Conservation (phyloP, 2,113 vertebrate species). For the Macrotis lagotis region DNA sequence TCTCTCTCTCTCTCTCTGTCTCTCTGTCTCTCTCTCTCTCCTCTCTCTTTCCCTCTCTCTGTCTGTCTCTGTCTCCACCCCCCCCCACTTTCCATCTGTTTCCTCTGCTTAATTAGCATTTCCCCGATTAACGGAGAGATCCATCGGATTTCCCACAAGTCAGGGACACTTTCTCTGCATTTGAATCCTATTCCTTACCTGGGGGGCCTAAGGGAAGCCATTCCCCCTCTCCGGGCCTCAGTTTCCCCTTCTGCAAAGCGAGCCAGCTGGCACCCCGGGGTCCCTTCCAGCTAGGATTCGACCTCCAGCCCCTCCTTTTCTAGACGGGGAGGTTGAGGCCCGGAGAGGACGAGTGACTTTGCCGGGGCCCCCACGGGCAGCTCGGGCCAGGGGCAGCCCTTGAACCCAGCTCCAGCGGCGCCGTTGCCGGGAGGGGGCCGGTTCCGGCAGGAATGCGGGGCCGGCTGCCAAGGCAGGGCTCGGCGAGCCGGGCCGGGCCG, state of each 20-base stretch:
- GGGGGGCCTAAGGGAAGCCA: too few species aligned
- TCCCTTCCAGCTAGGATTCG: too few species aligned
- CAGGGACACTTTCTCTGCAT: background rate
- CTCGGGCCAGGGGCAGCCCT: background rate
- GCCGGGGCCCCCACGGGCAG: background rate
- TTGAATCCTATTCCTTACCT: background rate
- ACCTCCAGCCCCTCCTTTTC: background rate
- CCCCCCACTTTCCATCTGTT: too few species aligned
- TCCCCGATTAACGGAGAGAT: background rate
- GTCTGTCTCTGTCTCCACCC: too few species aligned
- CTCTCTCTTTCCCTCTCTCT: too few species aligned
- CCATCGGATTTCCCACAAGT: background rate
- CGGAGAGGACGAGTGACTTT: background rate
- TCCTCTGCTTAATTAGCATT: too few species aligned
- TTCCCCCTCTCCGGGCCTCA: background rate
- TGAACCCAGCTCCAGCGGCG: background rate
- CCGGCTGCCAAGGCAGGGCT: background rate
- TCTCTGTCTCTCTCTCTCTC: too few species aligned
- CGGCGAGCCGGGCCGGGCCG: constrained; percentile 31
- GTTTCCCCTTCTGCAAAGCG: background rate
- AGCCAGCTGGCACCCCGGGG: accelerated
- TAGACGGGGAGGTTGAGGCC: background rate
- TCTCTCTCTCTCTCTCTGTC: too few species aligned
- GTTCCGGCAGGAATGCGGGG: background rate
- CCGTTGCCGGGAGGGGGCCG: background rate